phyloP scores from a whole-genome alignment of 2,113 vertebrate genomes.

The Scatophagus argus region DNA sequence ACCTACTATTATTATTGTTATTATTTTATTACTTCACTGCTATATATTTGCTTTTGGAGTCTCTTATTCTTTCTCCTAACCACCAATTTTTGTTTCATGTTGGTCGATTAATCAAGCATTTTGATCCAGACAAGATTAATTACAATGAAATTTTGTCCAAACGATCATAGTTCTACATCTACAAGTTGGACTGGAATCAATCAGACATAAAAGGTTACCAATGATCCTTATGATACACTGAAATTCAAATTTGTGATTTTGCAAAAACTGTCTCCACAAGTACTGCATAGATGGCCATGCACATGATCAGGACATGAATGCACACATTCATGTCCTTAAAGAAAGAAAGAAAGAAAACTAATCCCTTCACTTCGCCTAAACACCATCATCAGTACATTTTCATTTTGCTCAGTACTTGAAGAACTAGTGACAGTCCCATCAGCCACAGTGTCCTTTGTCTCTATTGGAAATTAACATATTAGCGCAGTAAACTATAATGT shows the following conservation, averaged over 20 bases:
- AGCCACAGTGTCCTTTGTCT: background rate
- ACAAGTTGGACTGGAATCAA: no score
- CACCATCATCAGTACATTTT: background rate
- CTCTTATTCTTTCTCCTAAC: background rate
- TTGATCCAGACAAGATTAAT: no score
- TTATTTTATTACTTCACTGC: background rate
- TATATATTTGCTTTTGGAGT: background rate
- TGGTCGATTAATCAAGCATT: no score
- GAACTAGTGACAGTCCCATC: background rate
- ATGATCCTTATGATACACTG: no score
- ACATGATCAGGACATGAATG: no score
- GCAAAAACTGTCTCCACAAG: background rate
- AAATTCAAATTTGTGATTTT: background rate
- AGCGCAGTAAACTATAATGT: background rate
- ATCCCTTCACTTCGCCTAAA: background rate
- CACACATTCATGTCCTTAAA: background rate
- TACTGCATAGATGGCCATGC: background rate
- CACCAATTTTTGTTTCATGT: no score
- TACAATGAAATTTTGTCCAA: no score
- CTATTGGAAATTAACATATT: background rate
- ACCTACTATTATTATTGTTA: no score
- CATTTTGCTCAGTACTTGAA: background rate
- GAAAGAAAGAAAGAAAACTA: no score
- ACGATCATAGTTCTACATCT: no score
- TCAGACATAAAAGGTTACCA: no score